phyloP scores from a whole-genome alignment of 2,797 vertebrate genomes.

The Gymnodraco acuticeps region DNA sequence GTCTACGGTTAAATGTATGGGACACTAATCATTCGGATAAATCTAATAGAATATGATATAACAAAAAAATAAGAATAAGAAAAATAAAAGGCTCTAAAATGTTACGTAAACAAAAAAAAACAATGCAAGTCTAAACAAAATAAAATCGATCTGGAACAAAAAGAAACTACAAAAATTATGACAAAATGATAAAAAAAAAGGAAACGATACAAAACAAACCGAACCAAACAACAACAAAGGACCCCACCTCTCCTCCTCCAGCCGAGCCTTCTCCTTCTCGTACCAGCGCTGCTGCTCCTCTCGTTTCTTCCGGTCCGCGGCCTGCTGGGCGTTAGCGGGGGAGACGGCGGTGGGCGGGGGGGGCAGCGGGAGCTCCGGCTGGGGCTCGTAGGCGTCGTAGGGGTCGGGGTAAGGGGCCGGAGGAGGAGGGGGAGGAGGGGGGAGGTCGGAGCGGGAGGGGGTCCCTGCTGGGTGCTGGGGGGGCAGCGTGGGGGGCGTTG shows the following conservation, averaged over 20 bases:
- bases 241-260: slow-evolving; percentile 91
- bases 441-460: slow-evolving; percentile 79
- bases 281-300: slow-evolving; percentile 99
- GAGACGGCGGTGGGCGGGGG: slow-evolving; percentile 84
- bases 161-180: too few relatives aligned
- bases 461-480: slow-evolving; percentile 66
- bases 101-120: too few relatives aligned
- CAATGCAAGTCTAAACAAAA: too few relatives aligned
- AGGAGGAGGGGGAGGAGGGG: slow-evolving; percentile 77
- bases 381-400: slow-evolving; percentile 79
- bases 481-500: slow-evolving; percentile 67
- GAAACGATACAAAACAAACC: not conserved
- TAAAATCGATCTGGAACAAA: too few relatives aligned
- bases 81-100: too few relatives aligned
- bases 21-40: not conserved
- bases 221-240: not conserved
- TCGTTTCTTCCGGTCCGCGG: slow-evolving; percentile 92
- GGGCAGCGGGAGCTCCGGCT: slow-evolving; percentile 85
- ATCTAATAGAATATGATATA: not conserved
- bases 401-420: slow-evolving; percentile 68
- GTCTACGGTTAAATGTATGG: not conserved
- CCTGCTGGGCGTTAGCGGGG: slow-evolving; percentile 84
- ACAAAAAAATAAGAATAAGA: too few relatives aligned
- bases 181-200: too few relatives aligned
- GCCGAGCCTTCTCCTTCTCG: slow-evolving; percentile 97